phyloP scores from a whole-genome alignment of 2,797 vertebrate species.

The Enteromius treurensis region DNA sequence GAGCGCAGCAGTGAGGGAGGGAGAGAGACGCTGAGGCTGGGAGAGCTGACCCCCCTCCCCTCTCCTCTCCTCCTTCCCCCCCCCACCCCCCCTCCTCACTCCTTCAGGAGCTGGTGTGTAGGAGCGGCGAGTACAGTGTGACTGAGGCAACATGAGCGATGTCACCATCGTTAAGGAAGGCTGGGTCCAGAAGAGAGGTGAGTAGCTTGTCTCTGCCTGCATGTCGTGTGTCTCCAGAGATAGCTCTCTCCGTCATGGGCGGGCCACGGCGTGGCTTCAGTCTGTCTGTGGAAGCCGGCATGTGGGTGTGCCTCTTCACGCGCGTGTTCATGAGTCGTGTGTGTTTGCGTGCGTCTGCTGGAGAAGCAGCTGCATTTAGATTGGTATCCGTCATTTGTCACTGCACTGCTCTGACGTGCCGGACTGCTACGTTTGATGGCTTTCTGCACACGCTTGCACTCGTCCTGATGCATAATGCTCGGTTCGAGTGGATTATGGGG shows the following conservation, averaged over 20 bases:
- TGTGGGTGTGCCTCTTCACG: conserved; percentile 47
- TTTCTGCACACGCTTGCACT: conserved; percentile 36
- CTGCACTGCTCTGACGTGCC: conserved; percentile 37
- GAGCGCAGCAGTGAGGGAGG: conserved; percentile 69
- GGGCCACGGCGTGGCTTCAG: conserved; percentile 58
- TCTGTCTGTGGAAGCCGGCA: conserved; percentile 44
- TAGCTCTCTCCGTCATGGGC: conserved; percentile 49
- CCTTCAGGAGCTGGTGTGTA: conserved; percentile 80
- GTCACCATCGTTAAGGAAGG: conserved; percentile 99
- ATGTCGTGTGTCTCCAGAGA: conserved; percentile 53
- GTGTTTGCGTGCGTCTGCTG: conserved; percentile 25
- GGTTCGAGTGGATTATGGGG: conserved; percentile 14
- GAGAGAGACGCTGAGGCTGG: conserved; percentile 72
- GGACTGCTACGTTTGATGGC: conserved; percentile 28
- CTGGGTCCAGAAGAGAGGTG: conserved; percentile 99
- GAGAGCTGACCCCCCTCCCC: conserved; percentile 77
- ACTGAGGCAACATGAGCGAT: conserved; percentile 97
- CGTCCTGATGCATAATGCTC: conserved; percentile 32
- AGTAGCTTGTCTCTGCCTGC: conserved; percentile 73
- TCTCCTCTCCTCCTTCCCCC: conserved; percentile 63
- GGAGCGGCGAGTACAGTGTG: conserved; percentile 86
- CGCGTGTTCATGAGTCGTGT: conserved; percentile 57
- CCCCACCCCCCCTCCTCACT: conserved; percentile 72
- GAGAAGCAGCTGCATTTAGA: conserved; percentile 36
- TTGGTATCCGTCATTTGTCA: conserved; percentile 37